Evolutionary conservation across 1,140 invertebrate species (phyloP).

Genomic region (Microplitis mediator): DNA sequence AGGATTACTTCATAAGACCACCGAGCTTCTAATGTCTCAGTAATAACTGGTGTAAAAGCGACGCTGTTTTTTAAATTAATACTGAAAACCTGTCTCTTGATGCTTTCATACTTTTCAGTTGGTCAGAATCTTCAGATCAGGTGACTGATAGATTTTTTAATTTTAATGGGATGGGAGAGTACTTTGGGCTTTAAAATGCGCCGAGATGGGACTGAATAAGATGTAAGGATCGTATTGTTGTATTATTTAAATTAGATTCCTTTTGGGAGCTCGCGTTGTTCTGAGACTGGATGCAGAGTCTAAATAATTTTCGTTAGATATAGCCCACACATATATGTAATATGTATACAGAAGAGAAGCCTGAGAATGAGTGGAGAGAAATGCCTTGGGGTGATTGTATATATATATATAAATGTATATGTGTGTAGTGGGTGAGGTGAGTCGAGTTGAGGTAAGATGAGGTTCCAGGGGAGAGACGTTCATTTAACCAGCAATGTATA

Average conservation of each 20-base stretch:
- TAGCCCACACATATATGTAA: slow-evolving; percentile 39
- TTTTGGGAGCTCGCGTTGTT: slow-evolving; percentile 37
- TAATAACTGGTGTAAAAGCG: slow-evolving; percentile 20
- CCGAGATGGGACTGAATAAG: neutral
- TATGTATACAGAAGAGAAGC: neutral
- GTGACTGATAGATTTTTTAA: slow-evolving; percentile 25
- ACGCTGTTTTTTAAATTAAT: slow-evolving; percentile 31
- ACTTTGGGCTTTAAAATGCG: too few relatives aligned
- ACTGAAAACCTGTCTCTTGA: slow-evolving; percentile 25
- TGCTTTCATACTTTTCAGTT: neutral
- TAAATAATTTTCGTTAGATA: slow-evolving; percentile 53
- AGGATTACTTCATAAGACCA: slow-evolving; percentile 51
- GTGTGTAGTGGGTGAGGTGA: too few relatives aligned
- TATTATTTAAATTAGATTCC: slow-evolving; percentile 61
- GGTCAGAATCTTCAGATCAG: neutral
- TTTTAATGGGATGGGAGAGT: slow-evolving; percentile 14
- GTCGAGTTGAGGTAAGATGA: neutral
- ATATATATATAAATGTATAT: too few relatives aligned
- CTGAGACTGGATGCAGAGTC: slow-evolving; percentile 54
- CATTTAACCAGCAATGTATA: slow-evolving; percentile 40
- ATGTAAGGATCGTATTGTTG: slow-evolving; percentile 27
- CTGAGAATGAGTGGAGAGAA: slow-evolving; percentile 13
- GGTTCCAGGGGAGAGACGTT: slow-evolving; percentile 26
- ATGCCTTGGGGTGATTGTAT: slow-evolving; percentile 6
- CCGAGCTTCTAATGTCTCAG: slow-evolving; percentile 28